Evolutionary conservation across 2,797 vertebrate genomes (phyloP).

Genomic region (Sylvilagus floridanus): DNA sequence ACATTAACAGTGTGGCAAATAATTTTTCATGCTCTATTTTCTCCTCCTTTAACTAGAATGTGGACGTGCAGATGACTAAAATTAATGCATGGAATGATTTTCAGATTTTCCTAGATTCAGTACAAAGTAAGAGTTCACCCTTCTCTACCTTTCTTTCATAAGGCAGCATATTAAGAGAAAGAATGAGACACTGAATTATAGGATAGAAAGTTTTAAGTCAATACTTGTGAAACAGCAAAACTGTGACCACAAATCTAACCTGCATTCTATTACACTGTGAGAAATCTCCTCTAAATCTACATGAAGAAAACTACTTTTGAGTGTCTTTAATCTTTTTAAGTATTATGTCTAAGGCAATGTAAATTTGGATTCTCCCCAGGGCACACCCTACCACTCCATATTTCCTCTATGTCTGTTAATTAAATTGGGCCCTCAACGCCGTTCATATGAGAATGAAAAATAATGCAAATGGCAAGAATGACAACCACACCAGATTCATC

Average conservation of each 20-base stretch:
- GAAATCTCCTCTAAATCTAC: neutral
- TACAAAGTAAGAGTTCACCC: neutral
- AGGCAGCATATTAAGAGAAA: neutral
- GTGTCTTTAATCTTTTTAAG: neutral
- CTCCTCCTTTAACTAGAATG: neutral
- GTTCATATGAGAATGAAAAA: neutral
- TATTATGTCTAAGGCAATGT: neutral
- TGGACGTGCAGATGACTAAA: neutral
- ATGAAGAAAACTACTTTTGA: neutral
- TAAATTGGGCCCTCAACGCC: neutral
- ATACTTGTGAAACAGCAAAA: neutral
- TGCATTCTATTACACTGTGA: neutral
- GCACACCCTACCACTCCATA: neutral
- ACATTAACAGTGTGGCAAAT: neutral
- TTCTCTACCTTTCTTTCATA: neutral
- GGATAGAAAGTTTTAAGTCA: neutral
- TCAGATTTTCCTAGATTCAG: neutral
- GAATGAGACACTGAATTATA: neutral
- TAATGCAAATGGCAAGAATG: neutral
- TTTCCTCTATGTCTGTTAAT: neutral
- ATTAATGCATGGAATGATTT: neutral
- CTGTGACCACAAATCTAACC: neutral
- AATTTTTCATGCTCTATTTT: neutral
- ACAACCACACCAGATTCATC: neutral
- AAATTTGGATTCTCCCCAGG: neutral